Conservation (phyloP, 2,797 vertebrate species). For the Synanceia verrucosa region DNA sequence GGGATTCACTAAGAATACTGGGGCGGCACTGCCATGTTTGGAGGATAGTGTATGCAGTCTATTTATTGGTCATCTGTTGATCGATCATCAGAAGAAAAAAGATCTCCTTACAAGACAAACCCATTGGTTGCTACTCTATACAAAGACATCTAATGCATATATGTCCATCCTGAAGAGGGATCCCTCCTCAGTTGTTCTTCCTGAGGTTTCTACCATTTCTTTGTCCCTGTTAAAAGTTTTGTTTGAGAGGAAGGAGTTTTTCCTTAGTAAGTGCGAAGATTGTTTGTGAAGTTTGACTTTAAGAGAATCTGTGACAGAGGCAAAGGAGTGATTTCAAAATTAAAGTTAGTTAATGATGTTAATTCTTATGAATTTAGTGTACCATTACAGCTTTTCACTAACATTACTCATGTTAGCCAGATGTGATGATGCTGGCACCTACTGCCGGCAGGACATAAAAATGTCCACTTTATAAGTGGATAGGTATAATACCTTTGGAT, state of each 20-base stretch:
- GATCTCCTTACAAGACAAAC: background rate
- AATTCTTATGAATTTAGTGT: background rate
- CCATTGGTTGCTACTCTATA: no score
- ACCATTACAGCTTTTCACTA: background rate
- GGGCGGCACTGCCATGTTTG: background rate
- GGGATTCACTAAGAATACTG: background rate
- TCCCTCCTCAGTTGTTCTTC: no score
- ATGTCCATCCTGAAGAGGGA: no score
- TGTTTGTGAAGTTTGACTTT: no score
- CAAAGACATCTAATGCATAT: no score
- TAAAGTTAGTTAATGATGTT: background rate
- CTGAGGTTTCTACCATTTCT: no score
- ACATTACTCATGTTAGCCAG: background rate
- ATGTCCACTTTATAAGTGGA: background rate
- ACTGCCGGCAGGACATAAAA: background rate
- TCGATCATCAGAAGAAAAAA: background rate
- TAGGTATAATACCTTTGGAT: background rate
- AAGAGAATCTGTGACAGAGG: background rate
- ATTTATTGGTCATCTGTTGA: background rate
- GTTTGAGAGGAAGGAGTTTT: no score
- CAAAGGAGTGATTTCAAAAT: background rate
- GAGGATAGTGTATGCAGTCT: background rate
- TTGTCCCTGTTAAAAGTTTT: no score
- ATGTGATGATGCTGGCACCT: background rate
- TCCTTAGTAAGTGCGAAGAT: no score